Percentiles rank a stretch among this genome's conserved stretches.
Conservation (phyloP, 2,113 vertebrate genomes). For the Rhea pennata region DNA sequence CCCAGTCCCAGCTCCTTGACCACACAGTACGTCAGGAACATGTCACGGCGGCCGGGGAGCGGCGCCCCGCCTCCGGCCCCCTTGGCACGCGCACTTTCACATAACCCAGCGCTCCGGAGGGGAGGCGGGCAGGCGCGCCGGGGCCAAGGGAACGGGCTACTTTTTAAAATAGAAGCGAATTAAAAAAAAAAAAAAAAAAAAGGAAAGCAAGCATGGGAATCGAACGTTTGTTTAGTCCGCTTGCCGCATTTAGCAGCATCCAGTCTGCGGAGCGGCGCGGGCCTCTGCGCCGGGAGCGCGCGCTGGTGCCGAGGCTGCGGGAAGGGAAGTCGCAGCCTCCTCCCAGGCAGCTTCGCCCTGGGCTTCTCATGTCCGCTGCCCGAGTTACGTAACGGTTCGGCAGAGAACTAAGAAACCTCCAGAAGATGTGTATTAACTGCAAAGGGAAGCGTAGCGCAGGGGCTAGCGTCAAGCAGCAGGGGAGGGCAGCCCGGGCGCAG, state of each 20-base stretch:
- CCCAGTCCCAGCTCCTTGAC: slow-evolving; percentile 83
- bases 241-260: slow-evolving; percentile 65
- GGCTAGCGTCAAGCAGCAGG: neutral
- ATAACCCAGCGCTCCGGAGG: slow-evolving; percentile 91
- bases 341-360: rapidly evolving
- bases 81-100: slow-evolving; percentile 89
- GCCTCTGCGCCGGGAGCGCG: neutral
- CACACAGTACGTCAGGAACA: slow-evolving; percentile 84
- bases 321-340: neutral
- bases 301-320: neutral
- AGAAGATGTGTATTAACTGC: rapidly evolving
- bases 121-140: slow-evolving; percentile 77
- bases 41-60: slow-evolving; percentile 76
- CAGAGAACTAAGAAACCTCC: rapidly evolving
- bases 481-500: no score
- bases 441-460: rapidly evolving
- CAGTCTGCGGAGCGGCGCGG: neutral
- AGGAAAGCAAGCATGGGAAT: slow-evolving; percentile 84
- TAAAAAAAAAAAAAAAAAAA: slow-evolving; percentile 73
- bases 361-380: neutral
- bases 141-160: slow-evolving; percentile 77
- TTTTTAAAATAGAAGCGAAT: slow-evolving; percentile 89
- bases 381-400: rapidly evolving
- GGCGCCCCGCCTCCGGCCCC: slow-evolving; percentile 70
- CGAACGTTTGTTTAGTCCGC: slow-evolving; percentile 63